Percentiles rank a stretch among this genome's conserved stretches.
phyloP scores from a whole-genome alignment of 2,888 invertebrate species.

The Drosophila lacicola region DNA sequence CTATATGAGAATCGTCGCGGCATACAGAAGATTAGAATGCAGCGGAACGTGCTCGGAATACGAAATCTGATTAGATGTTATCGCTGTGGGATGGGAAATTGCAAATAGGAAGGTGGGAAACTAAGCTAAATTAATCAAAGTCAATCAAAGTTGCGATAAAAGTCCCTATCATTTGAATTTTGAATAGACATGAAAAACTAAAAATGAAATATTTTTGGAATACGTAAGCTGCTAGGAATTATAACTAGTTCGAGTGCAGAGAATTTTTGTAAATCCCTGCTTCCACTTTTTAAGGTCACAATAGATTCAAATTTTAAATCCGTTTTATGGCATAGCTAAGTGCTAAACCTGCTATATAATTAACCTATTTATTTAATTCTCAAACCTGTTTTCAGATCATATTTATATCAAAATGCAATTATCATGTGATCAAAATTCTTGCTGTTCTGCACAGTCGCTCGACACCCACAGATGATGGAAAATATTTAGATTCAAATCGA shows the following conservation, averaged over 20 bases:
- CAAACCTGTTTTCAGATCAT: neutral
- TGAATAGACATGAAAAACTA: conserved; percentile 4
- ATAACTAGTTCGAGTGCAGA: too few species aligned
- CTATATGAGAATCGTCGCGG: conserved; percentile 1
- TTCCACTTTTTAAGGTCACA: too few species aligned
- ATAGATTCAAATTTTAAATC: too few species aligned
- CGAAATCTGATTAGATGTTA: conserved; percentile 12
- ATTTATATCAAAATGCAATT: conserved; percentile 3
- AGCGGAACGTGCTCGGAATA: conserved; percentile 37
- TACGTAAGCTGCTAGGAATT: neutral
- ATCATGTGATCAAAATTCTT: conserved; percentile 8
- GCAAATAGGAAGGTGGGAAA: neutral
- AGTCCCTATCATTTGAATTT: conserved; percentile 4
- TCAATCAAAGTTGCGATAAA: conserved; percentile 41
- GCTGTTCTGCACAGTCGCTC: conserved; percentile 11
- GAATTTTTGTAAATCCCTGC: too few species aligned
- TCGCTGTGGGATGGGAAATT: conserved; percentile 4
- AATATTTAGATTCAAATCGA: conserved; percentile 9
- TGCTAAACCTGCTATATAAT: too few species aligned
- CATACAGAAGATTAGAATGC: conserved; percentile 16
- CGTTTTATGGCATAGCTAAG: too few species aligned
- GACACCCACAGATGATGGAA: conserved; percentile 42
- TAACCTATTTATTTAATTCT: too few species aligned
- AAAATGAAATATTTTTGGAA: conserved; percentile 6
- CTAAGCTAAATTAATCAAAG: conserved; percentile 35